Percentiles rank a stretch among this genome's conserved stretches.
Conservation (phyloP, 2,888 invertebrate genomes). For the Mythimna lalbum region DNA sequence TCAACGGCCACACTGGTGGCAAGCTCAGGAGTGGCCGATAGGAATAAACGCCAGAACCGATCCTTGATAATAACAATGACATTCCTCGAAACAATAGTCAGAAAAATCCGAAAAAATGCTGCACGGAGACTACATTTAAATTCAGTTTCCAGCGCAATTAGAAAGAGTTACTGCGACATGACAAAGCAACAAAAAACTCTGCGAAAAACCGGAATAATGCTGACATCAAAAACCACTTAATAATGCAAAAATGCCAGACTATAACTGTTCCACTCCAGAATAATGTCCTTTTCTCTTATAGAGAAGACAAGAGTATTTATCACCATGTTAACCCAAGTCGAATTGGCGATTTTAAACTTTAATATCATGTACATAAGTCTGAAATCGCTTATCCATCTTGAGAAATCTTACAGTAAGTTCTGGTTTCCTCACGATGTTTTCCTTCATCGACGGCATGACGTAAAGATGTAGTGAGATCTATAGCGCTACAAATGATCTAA, state of each 20-base stretch:
- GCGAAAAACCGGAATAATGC: slow-evolving; percentile 16
- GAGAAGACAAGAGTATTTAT: background rate
- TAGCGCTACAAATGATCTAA: too few species aligned
- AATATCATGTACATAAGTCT: background rate
- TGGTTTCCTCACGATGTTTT: too few species aligned
- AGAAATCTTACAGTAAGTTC: too few species aligned
- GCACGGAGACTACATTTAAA: slow-evolving; percentile 20
- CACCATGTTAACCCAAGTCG: background rate
- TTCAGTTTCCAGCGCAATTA: slow-evolving; percentile 38
- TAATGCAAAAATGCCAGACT: background rate
- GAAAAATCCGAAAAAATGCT: background rate
- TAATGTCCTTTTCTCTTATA: background rate
- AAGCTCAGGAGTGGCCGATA: too few species aligned
- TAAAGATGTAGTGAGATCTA: too few species aligned
- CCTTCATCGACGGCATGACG: too few species aligned
- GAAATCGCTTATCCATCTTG: too few species aligned
- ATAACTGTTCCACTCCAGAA: background rate
- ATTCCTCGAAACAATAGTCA: background rate
- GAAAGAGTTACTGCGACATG: slow-evolving; percentile 38
- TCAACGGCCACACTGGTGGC: too few species aligned
- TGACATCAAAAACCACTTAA: slow-evolving; percentile 19
- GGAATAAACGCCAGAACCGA: too few species aligned
- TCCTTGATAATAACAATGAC: too few species aligned
- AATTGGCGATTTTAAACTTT: background rate
- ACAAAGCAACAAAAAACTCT: slow-evolving; percentile 12